A percentile compares a stretch with the other conserved stretches of the same genome.
Conservation (phyloP, 2,113 vertebrate species). For the Perca flavescens region DNA sequence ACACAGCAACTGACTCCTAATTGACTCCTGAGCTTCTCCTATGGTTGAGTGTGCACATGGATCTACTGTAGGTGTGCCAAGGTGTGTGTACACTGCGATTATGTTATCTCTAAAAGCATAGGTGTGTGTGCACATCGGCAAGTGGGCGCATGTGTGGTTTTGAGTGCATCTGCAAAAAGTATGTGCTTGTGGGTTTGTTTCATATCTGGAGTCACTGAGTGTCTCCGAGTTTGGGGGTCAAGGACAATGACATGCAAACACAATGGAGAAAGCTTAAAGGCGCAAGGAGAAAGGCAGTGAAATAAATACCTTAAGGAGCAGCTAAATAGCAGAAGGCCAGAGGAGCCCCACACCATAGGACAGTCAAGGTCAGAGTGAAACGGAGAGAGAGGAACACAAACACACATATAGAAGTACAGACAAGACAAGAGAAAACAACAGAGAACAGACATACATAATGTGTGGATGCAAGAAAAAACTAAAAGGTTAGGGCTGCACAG, state of each 20-base stretch:
- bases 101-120: slow-evolving; percentile 64
- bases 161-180: not conserved
- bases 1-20: slow-evolving; percentile 84
- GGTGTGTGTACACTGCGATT: slow-evolving; percentile 60
- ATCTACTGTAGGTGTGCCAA: slow-evolving; percentile 69
- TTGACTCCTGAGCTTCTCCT: slow-evolving; percentile 74
- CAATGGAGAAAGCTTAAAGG: slow-evolving; percentile 19
- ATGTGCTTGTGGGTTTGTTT: not conserved
- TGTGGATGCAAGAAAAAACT: slow-evolving; percentile 22
- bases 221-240: not conserved
- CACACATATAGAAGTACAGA: slow-evolving; percentile 53
- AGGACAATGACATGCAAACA: slow-evolving; percentile 24
- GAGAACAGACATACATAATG: slow-evolving; percentile 36
- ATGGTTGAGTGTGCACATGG: slow-evolving; percentile 68
- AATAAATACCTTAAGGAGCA: slow-evolving; percentile 86
- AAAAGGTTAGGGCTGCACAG: slow-evolving; percentile 35
- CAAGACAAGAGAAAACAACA: slow-evolving; percentile 51
- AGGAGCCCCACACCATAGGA: slow-evolving; percentile 73
- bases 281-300: slow-evolving; percentile 19
- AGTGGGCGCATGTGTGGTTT: slow-evolving; percentile 1
- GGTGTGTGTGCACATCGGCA: slow-evolving; percentile 11
- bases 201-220: not conserved
- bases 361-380: slow-evolving; percentile 69
- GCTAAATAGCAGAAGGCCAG: slow-evolving; percentile 82
- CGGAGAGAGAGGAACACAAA: slow-evolving; percentile 51